Percentiles rank a stretch among this genome's conserved stretches.
These are phyloP conservation scores for Delichon dasypus DNA, from an alignment of 2,797 vertebrate genomes.

Conservation along the genomic window DNA sequence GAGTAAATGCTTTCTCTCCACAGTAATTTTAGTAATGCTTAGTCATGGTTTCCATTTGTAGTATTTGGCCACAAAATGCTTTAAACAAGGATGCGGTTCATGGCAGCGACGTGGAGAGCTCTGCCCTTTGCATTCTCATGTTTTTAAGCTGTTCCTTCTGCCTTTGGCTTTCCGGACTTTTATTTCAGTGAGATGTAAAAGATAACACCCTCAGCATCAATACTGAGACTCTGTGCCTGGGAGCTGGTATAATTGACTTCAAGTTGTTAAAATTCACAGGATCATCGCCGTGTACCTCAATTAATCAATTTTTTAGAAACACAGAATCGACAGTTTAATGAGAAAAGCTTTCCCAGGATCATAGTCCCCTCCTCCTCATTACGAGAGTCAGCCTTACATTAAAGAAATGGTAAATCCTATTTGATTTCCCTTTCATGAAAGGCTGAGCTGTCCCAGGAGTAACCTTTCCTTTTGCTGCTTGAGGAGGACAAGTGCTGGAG, in stretches of 20 bases:
- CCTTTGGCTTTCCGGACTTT: neutral
- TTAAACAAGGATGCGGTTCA: accelerated
- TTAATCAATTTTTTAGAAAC: conserved; percentile 55
- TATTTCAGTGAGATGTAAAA: neutral
- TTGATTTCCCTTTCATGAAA: conserved; percentile 35
- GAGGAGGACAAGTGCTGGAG: neutral
- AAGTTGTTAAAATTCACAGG: conserved; percentile 49
- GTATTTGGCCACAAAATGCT: neutral
- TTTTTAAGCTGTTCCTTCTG: neutral
- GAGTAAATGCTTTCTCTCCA: neutral
- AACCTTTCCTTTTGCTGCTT: neutral
- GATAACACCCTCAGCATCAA: neutral
- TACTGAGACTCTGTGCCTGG: neutral
- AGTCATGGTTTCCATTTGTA: neutral
- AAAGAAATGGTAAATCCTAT: conserved; percentile 34
- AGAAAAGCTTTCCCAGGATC: conserved; percentile 48
- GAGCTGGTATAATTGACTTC: conserved; percentile 26
- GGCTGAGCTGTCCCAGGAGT: conserved; percentile 8
- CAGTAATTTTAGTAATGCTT: neutral
- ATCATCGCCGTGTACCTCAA: neutral
- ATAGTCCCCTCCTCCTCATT: conserved; percentile 45
- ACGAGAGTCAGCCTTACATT: neutral
- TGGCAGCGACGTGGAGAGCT: accelerated
- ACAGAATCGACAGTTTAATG: conserved; percentile 51
- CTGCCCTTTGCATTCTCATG: neutral